phyloP scores from a whole-genome alignment of 2,888 invertebrate genomes.

The Gari tellinella region DNA sequence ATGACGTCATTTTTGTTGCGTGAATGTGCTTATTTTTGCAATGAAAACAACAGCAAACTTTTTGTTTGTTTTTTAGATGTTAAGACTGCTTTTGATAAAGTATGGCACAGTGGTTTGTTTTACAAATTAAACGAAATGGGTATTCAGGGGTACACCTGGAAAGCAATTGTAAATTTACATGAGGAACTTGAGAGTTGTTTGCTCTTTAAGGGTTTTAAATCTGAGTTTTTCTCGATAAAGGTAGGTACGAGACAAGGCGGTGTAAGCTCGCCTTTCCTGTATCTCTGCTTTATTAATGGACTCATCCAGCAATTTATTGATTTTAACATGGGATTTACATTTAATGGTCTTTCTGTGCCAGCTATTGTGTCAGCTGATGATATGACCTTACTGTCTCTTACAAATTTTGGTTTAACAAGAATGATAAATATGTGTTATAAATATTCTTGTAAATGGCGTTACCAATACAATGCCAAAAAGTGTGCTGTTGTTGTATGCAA shows the following conservation, averaged over 20 bases:
- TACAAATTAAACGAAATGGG: not conserved
- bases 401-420: not conserved
- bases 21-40: slow-evolving; percentile 1
- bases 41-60: slow-evolving; percentile 5
- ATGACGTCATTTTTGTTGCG: slow-evolving; percentile 9
- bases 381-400: not conserved
- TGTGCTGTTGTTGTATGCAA: slow-evolving; percentile 4
- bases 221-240: not conserved
- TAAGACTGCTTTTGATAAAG: slow-evolving; percentile 9
- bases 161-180: not conserved
- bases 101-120: slow-evolving; percentile 6
- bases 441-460: slow-evolving; percentile 3
- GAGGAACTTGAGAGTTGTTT: slow-evolving; percentile 2
- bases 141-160: not conserved
- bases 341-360: not conserved
- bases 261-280: slow-evolving; percentile 3
- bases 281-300: slow-evolving; percentile 6
- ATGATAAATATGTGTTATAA: slow-evolving; percentile 1
- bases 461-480: not conserved
- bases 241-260: slow-evolving; percentile 14
- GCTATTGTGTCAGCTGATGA: slow-evolving; percentile 1
- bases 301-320: not conserved
- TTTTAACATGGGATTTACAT: not conserved
- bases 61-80: no score
- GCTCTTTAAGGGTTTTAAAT: slow-evolving; percentile 5